phyloP scores from a whole-genome alignment of 2,797 vertebrate species.

The Rhinophrynus dorsalis region DNA sequence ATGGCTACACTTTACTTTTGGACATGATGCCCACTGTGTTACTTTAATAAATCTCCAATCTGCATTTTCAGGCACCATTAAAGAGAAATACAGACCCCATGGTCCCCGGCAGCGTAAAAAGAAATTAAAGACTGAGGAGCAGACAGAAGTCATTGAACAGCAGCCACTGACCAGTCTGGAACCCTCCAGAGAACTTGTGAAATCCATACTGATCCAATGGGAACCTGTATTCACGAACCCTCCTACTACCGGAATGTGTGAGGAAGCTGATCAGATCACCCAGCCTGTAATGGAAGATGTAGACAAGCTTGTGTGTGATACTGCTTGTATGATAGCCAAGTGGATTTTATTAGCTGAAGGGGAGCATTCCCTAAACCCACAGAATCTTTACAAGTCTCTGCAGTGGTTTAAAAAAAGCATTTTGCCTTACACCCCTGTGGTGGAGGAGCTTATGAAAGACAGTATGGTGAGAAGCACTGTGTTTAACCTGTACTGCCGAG shows the following conservation, averaged over 20 bases:
- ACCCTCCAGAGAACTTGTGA: slow-evolving; percentile 70
- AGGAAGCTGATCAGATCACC: neutral
- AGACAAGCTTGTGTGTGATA: slow-evolving; percentile 39
- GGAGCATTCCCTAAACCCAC: slow-evolving; percentile 53
- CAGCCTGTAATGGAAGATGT: slow-evolving; percentile 12
- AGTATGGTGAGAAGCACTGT: slow-evolving; percentile 60
- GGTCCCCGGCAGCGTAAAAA: slow-evolving; percentile 30
- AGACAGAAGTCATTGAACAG: slow-evolving; percentile 47
- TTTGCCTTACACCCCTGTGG: slow-evolving; percentile 48
- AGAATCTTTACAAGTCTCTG: slow-evolving; percentile 59
- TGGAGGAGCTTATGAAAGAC: slow-evolving; percentile 66
- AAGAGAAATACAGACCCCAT: slow-evolving; percentile 67
- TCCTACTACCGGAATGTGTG: slow-evolving; percentile 9
- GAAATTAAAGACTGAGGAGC: slow-evolving; percentile 48
- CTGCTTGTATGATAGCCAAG: slow-evolving; percentile 61
- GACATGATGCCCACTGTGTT: no score
- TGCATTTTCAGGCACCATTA: slow-evolving; percentile 73
- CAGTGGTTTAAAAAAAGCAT: slow-evolving; percentile 72
- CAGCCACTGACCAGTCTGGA: slow-evolving; percentile 55
- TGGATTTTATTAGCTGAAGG: slow-evolving; percentile 76
- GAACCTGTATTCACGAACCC: slow-evolving; percentile 54
- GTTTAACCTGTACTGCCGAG: slow-evolving; percentile 73
- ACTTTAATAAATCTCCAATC: no score
- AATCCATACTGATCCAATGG: slow-evolving; percentile 78
- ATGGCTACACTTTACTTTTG: no score